Evolutionary conservation across 2,113 vertebrate species (phyloP).

Genomic region (Myiozetetes cayanensis): DNA sequence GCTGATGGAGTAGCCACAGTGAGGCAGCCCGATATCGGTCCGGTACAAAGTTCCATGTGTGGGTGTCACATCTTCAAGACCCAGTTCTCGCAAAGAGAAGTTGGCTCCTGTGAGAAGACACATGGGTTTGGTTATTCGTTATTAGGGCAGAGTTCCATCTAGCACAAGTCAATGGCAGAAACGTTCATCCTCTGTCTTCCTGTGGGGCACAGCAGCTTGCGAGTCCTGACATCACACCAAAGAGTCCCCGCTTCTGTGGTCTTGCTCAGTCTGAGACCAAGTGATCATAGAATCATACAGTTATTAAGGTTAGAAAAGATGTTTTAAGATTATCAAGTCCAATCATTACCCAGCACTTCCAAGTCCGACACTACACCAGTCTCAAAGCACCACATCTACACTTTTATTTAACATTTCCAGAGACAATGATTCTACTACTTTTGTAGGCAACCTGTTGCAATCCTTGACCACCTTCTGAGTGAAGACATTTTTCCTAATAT

Average conservation of each 20-base stretch:
- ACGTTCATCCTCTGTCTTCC: rapidly evolving
- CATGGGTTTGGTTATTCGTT: neutral
- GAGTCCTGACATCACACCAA: neutral
- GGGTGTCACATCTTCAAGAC: constrained; percentile 85
- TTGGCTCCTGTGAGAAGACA: constrained; percentile 78
- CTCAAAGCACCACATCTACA: neutral
- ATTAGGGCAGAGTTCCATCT: neutral
- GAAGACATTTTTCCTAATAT: neutral
- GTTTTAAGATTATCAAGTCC: neutral
- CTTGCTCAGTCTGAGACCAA: neutral
- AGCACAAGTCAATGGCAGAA: neutral
- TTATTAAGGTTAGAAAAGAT: neutral
- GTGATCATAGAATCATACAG: neutral
- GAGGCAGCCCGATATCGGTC: constrained; percentile 85
- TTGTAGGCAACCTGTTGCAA: neutral
- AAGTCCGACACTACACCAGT: rapidly evolving
- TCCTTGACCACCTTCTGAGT: neutral
- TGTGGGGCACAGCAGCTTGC: rapidly evolving
- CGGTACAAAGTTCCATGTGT: constrained; percentile 86
- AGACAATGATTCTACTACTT: rapidly evolving
- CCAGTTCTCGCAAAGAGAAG: constrained; percentile 89
- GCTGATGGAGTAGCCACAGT: constrained; percentile 89
- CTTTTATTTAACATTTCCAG: neutral
- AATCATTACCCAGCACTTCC: neutral
- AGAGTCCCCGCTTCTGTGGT: neutral